phyloP scores from a whole-genome alignment of 2,888 invertebrate genomes.

The Drosophila nigricruria region DNA sequence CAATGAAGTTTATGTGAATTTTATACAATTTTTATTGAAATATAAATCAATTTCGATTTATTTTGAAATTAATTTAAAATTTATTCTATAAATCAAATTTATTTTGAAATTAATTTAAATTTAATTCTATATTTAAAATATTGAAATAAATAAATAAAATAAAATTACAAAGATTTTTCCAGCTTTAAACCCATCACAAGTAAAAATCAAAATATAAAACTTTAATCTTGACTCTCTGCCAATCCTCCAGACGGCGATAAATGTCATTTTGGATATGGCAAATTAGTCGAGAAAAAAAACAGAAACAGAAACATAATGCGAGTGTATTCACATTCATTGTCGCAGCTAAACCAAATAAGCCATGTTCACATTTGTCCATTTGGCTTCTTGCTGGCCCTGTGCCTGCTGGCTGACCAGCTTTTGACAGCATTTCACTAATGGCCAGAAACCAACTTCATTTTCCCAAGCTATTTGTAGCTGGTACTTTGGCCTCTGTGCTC shows the following conservation, averaged over 20 bases:
- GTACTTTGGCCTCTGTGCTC: conserved; percentile 12
- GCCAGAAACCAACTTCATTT: conserved; percentile 18
- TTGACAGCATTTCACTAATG: conserved; percentile 71
- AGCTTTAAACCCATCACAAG: neutral
- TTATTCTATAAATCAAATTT: no score
- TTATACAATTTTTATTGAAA: neutral
- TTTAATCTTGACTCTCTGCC: conserved; percentile 7
- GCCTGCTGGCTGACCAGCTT: conserved; percentile 29
- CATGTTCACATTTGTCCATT: conserved; percentile 37
- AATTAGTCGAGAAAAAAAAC: conserved; percentile 23
- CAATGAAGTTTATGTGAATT: neutral
- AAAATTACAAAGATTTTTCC: no score
- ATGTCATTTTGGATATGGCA: conserved; percentile 21
- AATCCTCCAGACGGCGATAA: conserved; percentile 12
- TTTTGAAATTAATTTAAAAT: neutral
- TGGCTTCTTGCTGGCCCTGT: conserved; percentile 10
- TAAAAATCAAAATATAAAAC: neutral
- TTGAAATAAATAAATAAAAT: no score
- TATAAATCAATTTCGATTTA: neutral
- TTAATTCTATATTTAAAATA: no score
- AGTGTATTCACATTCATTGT: conserved; percentile 32
- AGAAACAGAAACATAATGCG: conserved; percentile 10
- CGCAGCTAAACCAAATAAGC: conserved; percentile 46
- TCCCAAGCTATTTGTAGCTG: conserved; percentile 4
- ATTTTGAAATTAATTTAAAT: no score